Evolutionary conservation across 2,888 invertebrate genomes (phyloP), one percentile per base, ranked within the genome.

Genomic region (Therioaphis trifolii): DNA sequence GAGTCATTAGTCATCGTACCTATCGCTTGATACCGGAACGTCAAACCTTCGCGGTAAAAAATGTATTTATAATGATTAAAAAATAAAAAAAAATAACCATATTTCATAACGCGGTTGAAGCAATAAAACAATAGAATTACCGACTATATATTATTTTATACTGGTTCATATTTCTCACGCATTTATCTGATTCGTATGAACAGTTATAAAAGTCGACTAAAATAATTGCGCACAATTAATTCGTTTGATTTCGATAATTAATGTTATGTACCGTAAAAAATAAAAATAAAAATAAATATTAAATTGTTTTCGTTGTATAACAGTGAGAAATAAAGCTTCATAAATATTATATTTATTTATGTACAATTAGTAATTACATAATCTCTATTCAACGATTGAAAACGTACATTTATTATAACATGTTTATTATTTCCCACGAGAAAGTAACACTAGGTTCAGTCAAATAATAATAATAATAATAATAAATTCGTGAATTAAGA

Each of bases 371-470:
- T 21, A 21, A 35, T n/a, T 0, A 21, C 7, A 35, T 35, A 35
- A 35, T 0, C 0, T 18, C 27, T 14, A 29, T 14, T 27, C n/a
- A 7, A 4, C 7, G 29, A 18, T 52, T 52, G 7, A 35, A 52
- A 35, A 72, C 7, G 21, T 7, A 29, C 21, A 35, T 35, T 1
- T 35, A 52, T 71, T 71, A 71, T 46, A 49, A 12, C n/a, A 52
- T 5, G 15, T 75, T 75, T 58, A 43, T 35, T 35, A 58, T 27
- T 40, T 75, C 58, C 11, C 75, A 58, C 27, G 58, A 24, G 24
- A 58, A 58, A 43, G 72, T 21, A 52, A 29, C 11, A 49, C 15
- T 12, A 35, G 24, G 49, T 40, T 21, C 14, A 40, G 14, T 14
- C n/a, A 4, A 27, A 49, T 2, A 40, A 43, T 24, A 3, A 18